Evolutionary conservation across 2,888 invertebrate species (phyloP).

Genomic region (Plusia festucae): DNA sequence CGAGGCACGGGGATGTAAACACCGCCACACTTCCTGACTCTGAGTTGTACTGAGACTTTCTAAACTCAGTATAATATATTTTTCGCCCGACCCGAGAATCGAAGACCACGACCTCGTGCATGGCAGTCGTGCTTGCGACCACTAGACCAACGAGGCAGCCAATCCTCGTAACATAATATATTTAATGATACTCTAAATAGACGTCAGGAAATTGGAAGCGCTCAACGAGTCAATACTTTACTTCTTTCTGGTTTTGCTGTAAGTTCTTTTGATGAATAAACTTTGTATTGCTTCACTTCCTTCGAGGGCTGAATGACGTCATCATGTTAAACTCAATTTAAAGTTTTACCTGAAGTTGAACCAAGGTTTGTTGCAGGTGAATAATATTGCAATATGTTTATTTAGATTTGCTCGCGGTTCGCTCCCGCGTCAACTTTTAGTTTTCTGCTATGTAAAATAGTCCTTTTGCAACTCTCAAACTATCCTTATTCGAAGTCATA

Average conservation of each 20-base stretch:
- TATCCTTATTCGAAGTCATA: not conserved
- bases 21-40: too few relatives aligned
- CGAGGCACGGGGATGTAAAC: too few relatives aligned
- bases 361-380: constrained; percentile 28
- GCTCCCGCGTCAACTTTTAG: not conserved
- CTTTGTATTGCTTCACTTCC: constrained; percentile 54
- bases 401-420: not conserved
- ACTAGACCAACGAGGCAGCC: too few relatives aligned
- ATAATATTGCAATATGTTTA: constrained; percentile 20
- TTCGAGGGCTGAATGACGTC: constrained; percentile 44
- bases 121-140: too few relatives aligned
- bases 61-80: too few relatives aligned
- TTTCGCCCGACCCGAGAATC: too few relatives aligned
- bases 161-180: too few relatives aligned
- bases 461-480: not conserved
- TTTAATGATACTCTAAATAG: too few relatives aligned
- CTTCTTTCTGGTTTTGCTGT: constrained; percentile 32
- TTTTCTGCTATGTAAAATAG: not conserved
- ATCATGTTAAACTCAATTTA: constrained; percentile 59
- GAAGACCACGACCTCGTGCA: too few relatives aligned
- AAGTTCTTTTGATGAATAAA: constrained; percentile 57
- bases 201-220: not conserved
- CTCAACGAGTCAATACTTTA: constrained; percentile 15
- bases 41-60: too few relatives aligned
- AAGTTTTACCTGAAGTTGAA: constrained; percentile 52